Evolutionary conservation across 2,888 invertebrate genomes (phyloP).

Genomic region (Arrhopalites spinosus): DNA sequence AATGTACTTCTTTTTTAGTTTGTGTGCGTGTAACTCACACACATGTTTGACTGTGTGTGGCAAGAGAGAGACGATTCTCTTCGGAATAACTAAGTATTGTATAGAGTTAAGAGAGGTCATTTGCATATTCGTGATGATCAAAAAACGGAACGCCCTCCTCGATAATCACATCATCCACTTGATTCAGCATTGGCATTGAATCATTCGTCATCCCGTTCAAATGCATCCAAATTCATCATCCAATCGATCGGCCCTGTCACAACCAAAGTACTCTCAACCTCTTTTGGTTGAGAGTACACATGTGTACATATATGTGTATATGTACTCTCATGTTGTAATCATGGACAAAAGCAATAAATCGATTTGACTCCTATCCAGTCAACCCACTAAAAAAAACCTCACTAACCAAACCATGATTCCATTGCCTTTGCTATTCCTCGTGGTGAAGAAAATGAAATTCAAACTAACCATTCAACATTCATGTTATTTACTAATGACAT

Average conservation of each 20-base stretch:
- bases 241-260: slow-evolving; percentile 16
- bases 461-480: too few species aligned
- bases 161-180: slow-evolving; percentile 56
- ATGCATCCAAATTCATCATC: slow-evolving; percentile 31
- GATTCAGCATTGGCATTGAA: slow-evolving; percentile 41
- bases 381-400: background rate
- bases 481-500: too few species aligned
- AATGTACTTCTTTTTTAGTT: background rate
- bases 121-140: slow-evolving; percentile 54
- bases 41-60: slow-evolving; percentile 20
- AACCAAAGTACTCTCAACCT: background rate
- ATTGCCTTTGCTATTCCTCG: background rate
- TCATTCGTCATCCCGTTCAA: slow-evolving; percentile 47
- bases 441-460: too few species aligned
- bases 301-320: too few species aligned
- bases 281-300: background rate
- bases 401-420: background rate
- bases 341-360: slow-evolving; percentile 11
- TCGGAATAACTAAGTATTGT: too few species aligned
- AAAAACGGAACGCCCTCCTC: slow-evolving; percentile 55
- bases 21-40: background rate
- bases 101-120: slow-evolving; percentile 41
- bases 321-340: background rate
- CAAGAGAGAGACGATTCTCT: background rate
- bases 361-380: background rate